Percentiles rank a stretch among this genome's conserved stretches.
phyloP scores from a whole-genome alignment of 2,888 invertebrate species.

The Drosophila anceps region DNA sequence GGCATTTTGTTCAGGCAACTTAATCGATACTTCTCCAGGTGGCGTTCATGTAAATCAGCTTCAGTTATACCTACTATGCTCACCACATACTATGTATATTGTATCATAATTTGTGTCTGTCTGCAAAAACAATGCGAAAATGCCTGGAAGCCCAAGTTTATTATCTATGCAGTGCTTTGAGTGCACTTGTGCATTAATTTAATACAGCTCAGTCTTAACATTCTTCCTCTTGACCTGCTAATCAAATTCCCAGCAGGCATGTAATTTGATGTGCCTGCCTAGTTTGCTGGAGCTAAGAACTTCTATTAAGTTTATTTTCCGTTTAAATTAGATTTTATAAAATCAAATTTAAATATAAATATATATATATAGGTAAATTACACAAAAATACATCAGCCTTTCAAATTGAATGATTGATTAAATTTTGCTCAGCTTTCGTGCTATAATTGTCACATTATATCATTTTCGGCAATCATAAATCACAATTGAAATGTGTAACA shows the following conservation, averaged over 20 bases:
- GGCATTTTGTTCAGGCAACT: slow-evolving; percentile 24
- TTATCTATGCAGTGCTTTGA: slow-evolving; percentile 14
- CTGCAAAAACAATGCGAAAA: slow-evolving; percentile 2
- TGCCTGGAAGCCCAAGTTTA: neutral
- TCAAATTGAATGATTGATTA: neutral
- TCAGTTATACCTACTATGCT: neutral
- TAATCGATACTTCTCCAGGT: slow-evolving; percentile 34
- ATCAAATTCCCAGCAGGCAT: neutral
- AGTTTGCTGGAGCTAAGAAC: neutral
- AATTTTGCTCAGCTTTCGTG: neutral
- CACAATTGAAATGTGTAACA: neutral
- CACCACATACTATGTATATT: neutral
- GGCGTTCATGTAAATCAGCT: neutral
- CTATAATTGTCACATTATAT: neutral
- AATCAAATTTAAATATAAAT: too few relatives aligned
- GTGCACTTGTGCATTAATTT: slow-evolving; percentile 12
- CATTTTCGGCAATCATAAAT: neutral
- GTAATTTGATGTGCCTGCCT: neutral
- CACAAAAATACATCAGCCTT: neutral
- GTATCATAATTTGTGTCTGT: neutral
- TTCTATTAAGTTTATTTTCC: neutral
- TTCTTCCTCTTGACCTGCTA: too few relatives aligned
- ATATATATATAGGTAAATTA: neutral
- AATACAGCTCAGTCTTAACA: neutral
- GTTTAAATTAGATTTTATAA: neutral